phyloP scores from a whole-genome alignment of 2,797 vertebrate species.

The Tiaroga cobitis region DNA sequence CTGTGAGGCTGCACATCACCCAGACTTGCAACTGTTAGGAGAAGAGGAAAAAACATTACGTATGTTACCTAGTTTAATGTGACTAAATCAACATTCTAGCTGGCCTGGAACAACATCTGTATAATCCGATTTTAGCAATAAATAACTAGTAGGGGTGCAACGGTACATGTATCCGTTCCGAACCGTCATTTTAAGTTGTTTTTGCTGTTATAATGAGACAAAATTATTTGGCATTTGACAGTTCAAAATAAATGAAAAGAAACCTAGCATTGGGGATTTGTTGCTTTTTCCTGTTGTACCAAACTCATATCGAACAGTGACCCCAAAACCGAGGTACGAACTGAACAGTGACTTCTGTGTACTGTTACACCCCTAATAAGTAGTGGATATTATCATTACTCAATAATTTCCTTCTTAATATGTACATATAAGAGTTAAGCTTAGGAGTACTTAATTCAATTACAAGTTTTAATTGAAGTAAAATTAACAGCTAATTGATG shows the following conservation, averaged over 20 bases:
- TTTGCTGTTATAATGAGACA: neutral
- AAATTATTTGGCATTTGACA: neutral
- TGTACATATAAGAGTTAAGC: neutral
- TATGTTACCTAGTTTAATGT: neutral
- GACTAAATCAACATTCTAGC: neutral
- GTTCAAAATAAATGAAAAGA: too few species aligned
- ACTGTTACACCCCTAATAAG: too few species aligned
- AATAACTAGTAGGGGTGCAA: neutral
- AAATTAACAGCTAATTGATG: neutral
- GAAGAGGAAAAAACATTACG: constrained; percentile 5
- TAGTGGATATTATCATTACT: neutral
- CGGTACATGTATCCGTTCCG: too few species aligned
- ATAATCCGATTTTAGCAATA: neutral
- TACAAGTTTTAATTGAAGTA: neutral
- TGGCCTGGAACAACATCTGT: neutral
- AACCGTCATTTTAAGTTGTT: too few species aligned
- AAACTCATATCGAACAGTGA: too few species aligned
- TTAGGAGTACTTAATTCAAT: neutral
- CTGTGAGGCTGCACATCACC: constrained; percentile 21
- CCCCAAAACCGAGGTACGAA: too few species aligned
- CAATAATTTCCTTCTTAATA: too few species aligned
- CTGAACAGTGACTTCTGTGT: too few species aligned
- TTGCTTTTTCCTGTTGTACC: too few species aligned
- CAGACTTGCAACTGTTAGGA: constrained; percentile 34
- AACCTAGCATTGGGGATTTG: too few species aligned